phyloP scores from a whole-genome alignment of 2,797 vertebrate genomes.

The Hypotaenidia philippensis region DNA sequence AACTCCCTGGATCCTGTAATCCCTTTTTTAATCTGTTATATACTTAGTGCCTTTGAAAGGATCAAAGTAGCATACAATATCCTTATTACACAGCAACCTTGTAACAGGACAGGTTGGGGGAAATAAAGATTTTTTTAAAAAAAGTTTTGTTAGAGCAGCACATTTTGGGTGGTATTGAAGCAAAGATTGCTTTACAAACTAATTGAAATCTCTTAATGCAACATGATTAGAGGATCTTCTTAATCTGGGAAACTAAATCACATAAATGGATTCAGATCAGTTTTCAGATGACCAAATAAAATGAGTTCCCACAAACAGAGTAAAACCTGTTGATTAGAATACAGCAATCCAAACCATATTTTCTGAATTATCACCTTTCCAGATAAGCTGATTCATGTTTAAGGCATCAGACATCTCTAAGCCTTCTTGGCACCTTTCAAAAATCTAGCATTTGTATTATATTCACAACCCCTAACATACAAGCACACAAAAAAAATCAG shows the following conservation, averaged over 20 bases:
- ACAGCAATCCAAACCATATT: background rate
- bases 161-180: background rate
- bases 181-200: conserved; percentile 12
- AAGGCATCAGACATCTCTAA: background rate
- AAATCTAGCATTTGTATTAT: background rate
- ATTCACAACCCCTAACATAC: background rate
- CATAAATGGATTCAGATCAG: conserved; percentile 42
- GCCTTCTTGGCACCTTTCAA: background rate
- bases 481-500: background rate
- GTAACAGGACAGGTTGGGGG: background rate
- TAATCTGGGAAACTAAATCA: conserved; percentile 56
- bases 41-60: conserved; percentile 22
- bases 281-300: conserved; percentile 21
- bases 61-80: background rate
- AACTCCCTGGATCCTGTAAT: conserved; percentile 24
- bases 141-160: background rate
- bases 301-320: background rate
- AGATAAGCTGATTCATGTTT: background rate
- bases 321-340: background rate
- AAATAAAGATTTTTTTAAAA: background rate
- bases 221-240: conserved; percentile 42
- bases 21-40: conserved; percentile 48
- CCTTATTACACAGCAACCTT: background rate
- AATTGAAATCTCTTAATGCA: conserved; percentile 23
- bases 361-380: background rate